Evolutionary conservation across 2,888 invertebrate species (phyloP), one percentile per base, ranked within the genome.

Genomic region (Ormyrus pomaceus): DNA sequence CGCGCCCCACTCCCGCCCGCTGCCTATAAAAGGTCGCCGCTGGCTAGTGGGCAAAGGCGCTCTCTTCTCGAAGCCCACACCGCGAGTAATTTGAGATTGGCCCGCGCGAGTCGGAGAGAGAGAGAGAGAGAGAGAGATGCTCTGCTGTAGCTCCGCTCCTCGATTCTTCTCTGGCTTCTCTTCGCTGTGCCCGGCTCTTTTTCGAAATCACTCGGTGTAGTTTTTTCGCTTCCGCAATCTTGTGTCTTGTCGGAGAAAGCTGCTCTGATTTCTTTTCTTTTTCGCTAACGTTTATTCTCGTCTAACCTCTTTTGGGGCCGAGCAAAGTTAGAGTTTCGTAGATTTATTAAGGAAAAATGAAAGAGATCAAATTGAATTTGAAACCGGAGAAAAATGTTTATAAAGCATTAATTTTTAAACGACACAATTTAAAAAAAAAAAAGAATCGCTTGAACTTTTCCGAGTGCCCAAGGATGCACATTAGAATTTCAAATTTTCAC

Each of bases 1-100:
- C 69, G 13, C 80, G 83, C 87, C 88, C 90, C 88, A 87, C 89
- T 87, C 86, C 87, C 78, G 74, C 81, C 82, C 85, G 87, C 89
- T 89, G 90, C 88, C 90, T 90, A 90, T 90, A 90, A 90, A 90
- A 90, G 89, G 90, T 90, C 84, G 89, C 86, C 87, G 84, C 84
- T 84, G 86, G 86, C 86, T 87, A 86, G 89, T 87, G 88, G 86
- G 88, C 87, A 86, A 85, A 89, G 86, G 86, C 85, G 86, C 82
- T 84, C 86, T 8, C 64, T 19, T 48, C 56, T 5, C n/a, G 11
- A 7, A 34, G 53, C 89, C 87, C 19, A 19, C 86, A 85, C 86
- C 85, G 51, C 82, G 86, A 88, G 90, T 90, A 90, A 90, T 90
- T 90, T 90, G 90, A 90, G 90, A 90, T 90, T 90, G 86, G 87